Base-by-base conservation (phyloP, 1,140 invertebrate genomes). In the Pteromalus puparum region DNA sequence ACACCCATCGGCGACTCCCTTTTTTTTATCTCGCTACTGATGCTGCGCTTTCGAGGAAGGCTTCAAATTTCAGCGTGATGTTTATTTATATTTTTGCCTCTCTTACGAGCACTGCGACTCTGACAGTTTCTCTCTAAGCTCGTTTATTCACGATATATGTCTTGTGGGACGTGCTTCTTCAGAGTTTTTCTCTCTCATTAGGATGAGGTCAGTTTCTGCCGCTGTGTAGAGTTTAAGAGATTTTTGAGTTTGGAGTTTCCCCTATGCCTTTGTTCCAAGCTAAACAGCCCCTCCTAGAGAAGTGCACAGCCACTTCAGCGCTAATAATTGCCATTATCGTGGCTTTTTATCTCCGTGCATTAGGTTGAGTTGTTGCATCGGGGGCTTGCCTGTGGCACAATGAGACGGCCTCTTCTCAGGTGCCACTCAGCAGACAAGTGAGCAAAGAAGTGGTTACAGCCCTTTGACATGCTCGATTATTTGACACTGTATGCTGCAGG, bases 401-500 rank as follows among this genome's bases (percentile, higher is more conserved):
- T n/a, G 26, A 42, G 12, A 70, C 10, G 4, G 34, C 72, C 70
- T 28, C 70, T 74, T 74, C 28, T 74, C 72, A 34, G 12, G 28
- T 74, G 72, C 30, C 72, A 34, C 72, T 74, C 21, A 21, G 24
- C 28, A 2, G 13, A 53, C 42, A 76, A 76, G 53, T 24, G 73
- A 42, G 26, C 24, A 1, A 34, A 21, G 13, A 12, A 73, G 70
- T 73, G 65, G 65, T 12, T 24, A 26, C 30, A 34, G 9, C 70
- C 70, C 70, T 73, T 73, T 73, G 30, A 73, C 70, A 38, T 73
- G 30, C 70, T 34, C 70, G 30, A 15, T 53, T 1, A 73, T 73
- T 73, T 34, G 30, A 18, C 7, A 28, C 21, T 68, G 24, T 68
- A 4, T 68, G 24, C 26, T 30, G 21, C 24, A 70, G 15, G 67